These are phyloP conservation scores for Colius striatus DNA, from an alignment of 2,113 vertebrate genomes.

Conservation along the genomic window DNA sequence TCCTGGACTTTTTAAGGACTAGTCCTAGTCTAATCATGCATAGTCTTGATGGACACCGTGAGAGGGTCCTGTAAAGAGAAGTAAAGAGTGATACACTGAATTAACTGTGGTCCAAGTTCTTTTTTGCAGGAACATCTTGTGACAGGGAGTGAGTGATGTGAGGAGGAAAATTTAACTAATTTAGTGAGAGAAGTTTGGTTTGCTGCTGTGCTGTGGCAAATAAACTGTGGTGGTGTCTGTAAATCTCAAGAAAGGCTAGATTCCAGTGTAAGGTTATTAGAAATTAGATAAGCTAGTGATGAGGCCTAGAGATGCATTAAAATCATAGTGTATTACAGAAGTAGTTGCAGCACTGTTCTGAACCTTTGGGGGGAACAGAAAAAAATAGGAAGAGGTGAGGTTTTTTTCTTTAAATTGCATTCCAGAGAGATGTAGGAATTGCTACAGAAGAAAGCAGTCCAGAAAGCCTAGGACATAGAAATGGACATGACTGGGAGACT, in stretches of 20 bases:
- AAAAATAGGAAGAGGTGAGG: background rate
- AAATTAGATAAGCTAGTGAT: background rate
- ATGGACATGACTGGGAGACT: background rate
- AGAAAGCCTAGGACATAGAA: background rate
- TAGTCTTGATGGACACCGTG: background rate
- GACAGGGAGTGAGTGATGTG: background rate
- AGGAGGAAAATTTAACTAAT: background rate
- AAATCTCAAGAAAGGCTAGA: background rate
- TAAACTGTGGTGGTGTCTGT: background rate
- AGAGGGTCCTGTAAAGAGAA: background rate
- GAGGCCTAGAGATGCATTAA: background rate
- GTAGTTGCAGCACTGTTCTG: background rate
- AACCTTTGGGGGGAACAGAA: background rate
- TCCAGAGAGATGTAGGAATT: background rate
- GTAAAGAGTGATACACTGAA: background rate
- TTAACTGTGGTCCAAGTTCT: background rate
- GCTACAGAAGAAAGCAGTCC: background rate
- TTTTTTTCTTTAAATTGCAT: background rate
- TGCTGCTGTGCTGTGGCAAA: background rate
- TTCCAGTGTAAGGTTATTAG: background rate
- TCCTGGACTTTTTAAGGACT: background rate
- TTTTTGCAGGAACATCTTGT: background rate
- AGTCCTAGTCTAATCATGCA: background rate
- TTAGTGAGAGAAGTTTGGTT: background rate
- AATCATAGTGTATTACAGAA: fast-evolving